These are phyloP conservation scores for Arvicanthis niloticus DNA, from an alignment of 2,113 vertebrate species.

Conservation along the genomic window DNA sequence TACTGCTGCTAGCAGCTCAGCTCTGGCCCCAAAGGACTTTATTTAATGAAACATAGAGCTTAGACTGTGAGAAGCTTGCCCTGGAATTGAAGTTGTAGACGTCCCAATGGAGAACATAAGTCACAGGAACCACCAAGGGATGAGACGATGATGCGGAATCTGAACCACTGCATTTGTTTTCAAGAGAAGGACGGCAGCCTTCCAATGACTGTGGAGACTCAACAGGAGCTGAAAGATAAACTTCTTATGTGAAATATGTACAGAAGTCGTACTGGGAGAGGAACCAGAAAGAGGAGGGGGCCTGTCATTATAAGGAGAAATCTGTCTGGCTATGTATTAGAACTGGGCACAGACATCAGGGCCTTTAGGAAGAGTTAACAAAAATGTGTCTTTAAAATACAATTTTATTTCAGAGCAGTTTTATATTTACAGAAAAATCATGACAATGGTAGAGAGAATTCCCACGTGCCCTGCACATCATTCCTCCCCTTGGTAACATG, in stretches of 20 bases:
- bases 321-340: neutral
- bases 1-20: constrained; percentile 63
- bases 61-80: constrained; percentile 65
- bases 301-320: neutral
- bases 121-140: neutral
- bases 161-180: constrained; percentile 56
- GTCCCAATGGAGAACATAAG: constrained; percentile 58
- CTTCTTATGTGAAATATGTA: constrained; percentile 54
- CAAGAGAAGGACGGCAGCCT: constrained; percentile 25
- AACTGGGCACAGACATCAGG: neutral
- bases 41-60: constrained; percentile 77
- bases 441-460: neutral
- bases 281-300: neutral
- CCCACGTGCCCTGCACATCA: neutral
- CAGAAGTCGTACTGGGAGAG: constrained; percentile 50
- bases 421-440: constrained; percentile 50
- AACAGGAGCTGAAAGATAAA: constrained; percentile 57
- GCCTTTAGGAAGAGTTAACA: constrained; percentile 17
- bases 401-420: constrained; percentile 17
- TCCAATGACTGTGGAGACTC: constrained; percentile 49
- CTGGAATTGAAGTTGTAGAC: constrained; percentile 63
- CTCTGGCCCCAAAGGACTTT: constrained; percentile 70
- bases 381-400: neutral
- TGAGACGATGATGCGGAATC: constrained; percentile 34
- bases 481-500: neutral